Evolutionary conservation across 2,113 vertebrate genomes (phyloP).

Genomic region (Gnathonemus longibarbis): DNA sequence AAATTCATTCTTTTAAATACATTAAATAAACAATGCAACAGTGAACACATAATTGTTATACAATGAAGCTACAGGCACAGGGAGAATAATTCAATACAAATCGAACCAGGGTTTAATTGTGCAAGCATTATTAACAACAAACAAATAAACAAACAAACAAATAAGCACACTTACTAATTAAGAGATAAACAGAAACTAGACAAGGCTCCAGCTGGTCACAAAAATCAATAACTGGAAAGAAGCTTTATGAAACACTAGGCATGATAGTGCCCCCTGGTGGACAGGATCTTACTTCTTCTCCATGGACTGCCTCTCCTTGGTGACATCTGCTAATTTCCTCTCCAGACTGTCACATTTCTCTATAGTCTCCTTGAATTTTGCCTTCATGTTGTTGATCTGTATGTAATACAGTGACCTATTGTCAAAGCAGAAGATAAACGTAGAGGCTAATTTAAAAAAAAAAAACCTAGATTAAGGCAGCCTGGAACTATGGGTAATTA

Average conservation of each 20-base stretch:
- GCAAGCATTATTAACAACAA: not conserved
- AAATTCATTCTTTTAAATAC: not conserved
- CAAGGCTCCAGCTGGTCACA: not conserved
- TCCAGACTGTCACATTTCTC: conserved; percentile 94
- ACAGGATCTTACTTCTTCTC: conserved; percentile 82
- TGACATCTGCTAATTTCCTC: conserved; percentile 74
- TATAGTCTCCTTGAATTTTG: conserved; percentile 96
- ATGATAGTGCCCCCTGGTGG: not conserved
- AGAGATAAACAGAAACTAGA: not conserved
- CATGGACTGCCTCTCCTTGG: conserved; percentile 84
- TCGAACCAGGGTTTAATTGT: not conserved
- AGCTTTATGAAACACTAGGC: not conserved
- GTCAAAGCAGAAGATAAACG: not conserved
- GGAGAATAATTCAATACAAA: not conserved
- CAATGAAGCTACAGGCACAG: not conserved
- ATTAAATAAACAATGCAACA: not conserved
- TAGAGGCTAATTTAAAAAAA: not conserved
- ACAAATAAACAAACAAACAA: not conserved
- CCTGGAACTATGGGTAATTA: not conserved
- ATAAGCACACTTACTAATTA: not conserved
- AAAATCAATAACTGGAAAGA: not conserved
- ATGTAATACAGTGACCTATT: conserved; percentile 35
- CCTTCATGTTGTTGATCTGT: conserved; percentile 98
- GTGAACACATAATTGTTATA: not conserved
- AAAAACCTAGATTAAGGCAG: not conserved